These are phyloP conservation scores for Brenthis daphne DNA, from an alignment of 2,888 invertebrate genomes.

Conservation along the genomic window DNA sequence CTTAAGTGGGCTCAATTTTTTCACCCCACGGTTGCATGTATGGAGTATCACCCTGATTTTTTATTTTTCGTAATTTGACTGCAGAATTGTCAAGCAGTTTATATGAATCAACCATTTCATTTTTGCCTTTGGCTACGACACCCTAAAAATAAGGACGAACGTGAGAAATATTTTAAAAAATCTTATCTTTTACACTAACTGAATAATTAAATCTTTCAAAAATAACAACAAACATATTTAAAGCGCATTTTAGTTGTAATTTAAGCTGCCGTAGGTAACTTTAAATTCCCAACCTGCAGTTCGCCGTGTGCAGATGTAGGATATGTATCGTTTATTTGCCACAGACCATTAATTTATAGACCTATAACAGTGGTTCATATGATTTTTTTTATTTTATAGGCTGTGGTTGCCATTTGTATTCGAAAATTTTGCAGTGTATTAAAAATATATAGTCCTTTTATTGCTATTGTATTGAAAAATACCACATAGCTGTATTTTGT, in stretches of 20 bases:
- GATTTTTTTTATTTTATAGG: slow-evolving; percentile 49
- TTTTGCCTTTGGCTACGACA: no score
- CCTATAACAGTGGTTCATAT: slow-evolving; percentile 53
- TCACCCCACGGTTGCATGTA: no score
- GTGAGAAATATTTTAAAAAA: no score
- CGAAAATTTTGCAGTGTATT: not conserved
- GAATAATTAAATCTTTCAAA: no score
- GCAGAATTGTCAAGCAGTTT: no score
- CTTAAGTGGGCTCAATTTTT: no score
- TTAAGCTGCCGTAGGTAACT: slow-evolving; percentile 11
- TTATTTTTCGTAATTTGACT: no score
- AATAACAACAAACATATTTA: not conserved
- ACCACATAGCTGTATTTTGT: no score
- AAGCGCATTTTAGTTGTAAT: not conserved
- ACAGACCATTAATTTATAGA: slow-evolving; percentile 58
- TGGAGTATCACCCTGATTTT: no score
- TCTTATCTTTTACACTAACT: no score
- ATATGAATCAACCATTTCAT: no score
- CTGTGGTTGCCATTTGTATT: slow-evolving; percentile 36
- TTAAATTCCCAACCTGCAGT: slow-evolving; percentile 38
- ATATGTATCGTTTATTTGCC: slow-evolving; percentile 52
- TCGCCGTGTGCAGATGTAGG: slow-evolving; percentile 44
- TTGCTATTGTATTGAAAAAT: not conserved
- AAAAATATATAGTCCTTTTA: slow-evolving; percentile 5
- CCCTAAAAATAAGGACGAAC: no score